These are phyloP conservation scores for Oikopleura dioica DNA, from an alignment of 23 tunicate genomes.

Conservation along the genomic window DNA sequence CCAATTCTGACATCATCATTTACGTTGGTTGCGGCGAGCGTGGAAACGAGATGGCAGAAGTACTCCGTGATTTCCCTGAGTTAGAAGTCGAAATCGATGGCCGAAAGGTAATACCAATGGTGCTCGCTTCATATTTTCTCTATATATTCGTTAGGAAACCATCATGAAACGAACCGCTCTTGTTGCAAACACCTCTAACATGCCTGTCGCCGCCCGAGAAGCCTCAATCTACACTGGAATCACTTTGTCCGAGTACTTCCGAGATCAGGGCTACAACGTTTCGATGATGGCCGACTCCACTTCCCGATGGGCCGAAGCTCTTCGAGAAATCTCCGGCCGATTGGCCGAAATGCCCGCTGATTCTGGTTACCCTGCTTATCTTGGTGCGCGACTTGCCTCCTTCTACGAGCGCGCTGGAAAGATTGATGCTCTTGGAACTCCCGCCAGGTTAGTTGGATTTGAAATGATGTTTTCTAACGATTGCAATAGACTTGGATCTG, in stretches of 20 bases:
- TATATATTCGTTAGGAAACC: slow-evolving; percentile 32
- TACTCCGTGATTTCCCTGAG: slow-evolving; percentile 92
- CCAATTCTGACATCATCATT: slow-evolving; percentile 84
- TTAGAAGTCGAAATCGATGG: slow-evolving; percentile 15
- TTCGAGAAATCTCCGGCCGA: slow-evolving; percentile 96
- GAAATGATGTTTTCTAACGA: too few relatives aligned
- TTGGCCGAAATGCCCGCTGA: slow-evolving; percentile 99
- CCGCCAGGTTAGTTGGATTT: too few relatives aligned
- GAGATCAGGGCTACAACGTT: slow-evolving; percentile 97
- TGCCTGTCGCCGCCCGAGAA: slow-evolving; percentile 99
- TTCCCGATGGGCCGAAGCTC: slow-evolving; percentile 98
- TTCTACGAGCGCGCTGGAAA: slow-evolving; percentile 96
- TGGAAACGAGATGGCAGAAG: slow-evolving; percentile 99
- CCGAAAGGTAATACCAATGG: neutral
- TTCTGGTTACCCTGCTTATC: slow-evolving; percentile 95
- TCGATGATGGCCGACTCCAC: slow-evolving; percentile 99
- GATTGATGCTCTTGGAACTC: slow-evolving; percentile 72
- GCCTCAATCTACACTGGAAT: slow-evolving; percentile 97
- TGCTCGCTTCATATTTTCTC: too few relatives aligned
- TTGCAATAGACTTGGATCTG: slow-evolving; percentile 87
- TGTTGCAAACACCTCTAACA: slow-evolving; percentile 95
- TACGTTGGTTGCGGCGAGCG: slow-evolving; percentile 98
- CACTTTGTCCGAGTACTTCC: slow-evolving; percentile 85
- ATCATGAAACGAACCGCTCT: slow-evolving; percentile 92
- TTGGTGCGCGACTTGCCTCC: slow-evolving; percentile 84